Base-by-base conservation (phyloP, 2,888 invertebrate species). In the Brachyopa scutellaris region DNA sequence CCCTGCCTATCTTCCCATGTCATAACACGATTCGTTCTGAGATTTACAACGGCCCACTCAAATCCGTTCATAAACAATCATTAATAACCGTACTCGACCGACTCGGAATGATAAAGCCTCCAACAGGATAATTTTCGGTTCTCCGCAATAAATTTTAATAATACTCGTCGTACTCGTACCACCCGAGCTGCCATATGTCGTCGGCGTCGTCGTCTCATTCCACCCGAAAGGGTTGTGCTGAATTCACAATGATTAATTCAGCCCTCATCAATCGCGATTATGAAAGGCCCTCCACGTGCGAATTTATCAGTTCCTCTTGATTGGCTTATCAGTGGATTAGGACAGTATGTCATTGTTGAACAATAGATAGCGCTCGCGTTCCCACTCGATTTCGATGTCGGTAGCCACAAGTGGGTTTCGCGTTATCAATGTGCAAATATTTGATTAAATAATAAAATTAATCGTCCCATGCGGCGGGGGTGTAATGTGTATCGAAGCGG, bases 11-110 rank as follows among this genome's bases (percentile, higher is more conserved):
- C 73, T 31, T 67, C 55, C 33, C 55, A 33, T 79, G 79, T 67
- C 53, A 55, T 38, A 36, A 79, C 79, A 79, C 55, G 73, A 73
- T 33, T 67, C 61, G 55, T 49, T 55, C 73, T 38, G 59, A 79
- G 79, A 79, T 79, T 79, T 67, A 79, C 79, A 79, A 78, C 64
- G 51, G 45, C 64, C 61, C 61, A 79, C 73, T 73, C 73, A 55
- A 79, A 79, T 67, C 61, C 53, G 42, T 73, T 67, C 15, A 55
- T 61, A 47, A 67, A 66, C 73, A 73, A 73, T 79, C 67, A 73
- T 79, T 79, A 73, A 79, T 79, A 79, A 79, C 66, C 73, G 66
- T 36, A 45, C 66, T 64, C 49, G 13, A 33, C 29, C 49, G 59
- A 72, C 33, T 42, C 33, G n/a, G 21, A 62, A 55, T 62, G 73